Base-by-base conservation (phyloP, 2,113 vertebrate genomes). In the Physeter macrocephalus region DNA sequence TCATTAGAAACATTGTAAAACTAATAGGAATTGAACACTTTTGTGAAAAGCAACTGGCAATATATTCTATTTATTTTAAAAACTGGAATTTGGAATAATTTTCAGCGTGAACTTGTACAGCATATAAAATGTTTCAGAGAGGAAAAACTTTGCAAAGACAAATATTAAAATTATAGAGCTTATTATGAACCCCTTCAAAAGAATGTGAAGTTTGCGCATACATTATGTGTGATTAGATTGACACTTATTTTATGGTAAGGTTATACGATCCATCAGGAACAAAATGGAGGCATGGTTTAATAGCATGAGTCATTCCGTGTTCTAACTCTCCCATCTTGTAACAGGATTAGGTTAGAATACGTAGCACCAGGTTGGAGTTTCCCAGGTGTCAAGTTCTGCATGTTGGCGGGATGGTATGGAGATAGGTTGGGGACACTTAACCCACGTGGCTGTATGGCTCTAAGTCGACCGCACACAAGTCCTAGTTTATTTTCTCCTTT, bases 1-100 rank as follows among this genome's bases (percentile, higher is more conserved):
- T 91, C 94, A 78, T 91, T 11, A n/a, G 62, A 98, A 88, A 67
- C 88, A 97, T 97, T 96, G 95, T 83, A 88, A 92, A 36, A 93
- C 31, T 82, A 89, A 59, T 82, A 88, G 66, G 75, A 97, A 88
- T 93, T 97, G 97, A 59, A 92, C 96, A 86, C 95, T 97, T 98
- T 94, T 96, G 85, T 98, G 96, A 90, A 97, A 86, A 59, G 59
- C 36, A 97, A 81, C 95, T 96, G 54, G 83, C 83, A 46, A 88
- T 81, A 95, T 95, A 97, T 82, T 81, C 18, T 29, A 83, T 98
- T 98, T 97, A 87, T 96, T 91, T 98, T 91, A 93, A 93, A 93
- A 96, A 43, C 46, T 62, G n/a, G 29, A 95, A 97, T n/a, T 94
- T 36, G 61, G 90, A 83, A 41, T 69, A 13, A 14, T 34, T 62